phyloP scores from a whole-genome alignment of 2,113 vertebrate species.

The Myotis davidii region DNA sequence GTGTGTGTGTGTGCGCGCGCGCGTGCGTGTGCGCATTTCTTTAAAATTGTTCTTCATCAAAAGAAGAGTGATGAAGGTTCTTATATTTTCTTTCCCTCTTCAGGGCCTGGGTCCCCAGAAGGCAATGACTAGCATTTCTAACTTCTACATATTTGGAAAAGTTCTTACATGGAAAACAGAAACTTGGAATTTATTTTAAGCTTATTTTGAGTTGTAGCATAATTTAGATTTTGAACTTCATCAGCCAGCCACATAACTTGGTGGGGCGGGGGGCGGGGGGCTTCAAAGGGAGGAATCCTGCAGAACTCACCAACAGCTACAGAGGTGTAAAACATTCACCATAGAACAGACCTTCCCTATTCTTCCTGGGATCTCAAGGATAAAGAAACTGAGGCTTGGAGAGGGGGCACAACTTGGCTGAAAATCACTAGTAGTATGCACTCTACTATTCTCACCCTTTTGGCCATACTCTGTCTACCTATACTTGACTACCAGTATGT shows the following conservation, averaged over 20 bases:
- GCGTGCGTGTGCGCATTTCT: background rate
- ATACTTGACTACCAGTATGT: background rate
- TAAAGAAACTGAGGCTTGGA: background rate
- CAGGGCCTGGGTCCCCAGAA: background rate
- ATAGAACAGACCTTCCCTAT: background rate
- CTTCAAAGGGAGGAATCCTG: background rate
- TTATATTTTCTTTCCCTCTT: background rate
- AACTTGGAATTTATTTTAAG: background rate
- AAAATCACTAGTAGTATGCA: rapidly evolving
- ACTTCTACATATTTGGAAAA: background rate
- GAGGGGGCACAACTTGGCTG: too few species aligned
- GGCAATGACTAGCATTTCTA: background rate
- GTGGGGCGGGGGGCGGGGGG: background rate
- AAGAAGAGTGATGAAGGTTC: background rate
- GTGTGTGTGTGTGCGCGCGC: background rate
- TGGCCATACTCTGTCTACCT: background rate
- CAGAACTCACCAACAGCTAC: background rate
- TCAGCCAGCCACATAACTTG: background rate
- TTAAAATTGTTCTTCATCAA: conserved; percentile 21
- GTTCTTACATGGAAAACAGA: background rate
- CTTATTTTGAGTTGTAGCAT: background rate
- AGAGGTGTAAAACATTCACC: background rate
- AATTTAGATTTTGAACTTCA: background rate
- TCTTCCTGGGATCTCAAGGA: background rate
- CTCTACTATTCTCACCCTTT: background rate